A percentile compares a stretch with the other conserved stretches of the same genome.
Evolutionary conservation across 37 sponge, comb jelly and placozoan genomes (phyloP).

Genomic region (Lycopodina hypogea): DNA sequence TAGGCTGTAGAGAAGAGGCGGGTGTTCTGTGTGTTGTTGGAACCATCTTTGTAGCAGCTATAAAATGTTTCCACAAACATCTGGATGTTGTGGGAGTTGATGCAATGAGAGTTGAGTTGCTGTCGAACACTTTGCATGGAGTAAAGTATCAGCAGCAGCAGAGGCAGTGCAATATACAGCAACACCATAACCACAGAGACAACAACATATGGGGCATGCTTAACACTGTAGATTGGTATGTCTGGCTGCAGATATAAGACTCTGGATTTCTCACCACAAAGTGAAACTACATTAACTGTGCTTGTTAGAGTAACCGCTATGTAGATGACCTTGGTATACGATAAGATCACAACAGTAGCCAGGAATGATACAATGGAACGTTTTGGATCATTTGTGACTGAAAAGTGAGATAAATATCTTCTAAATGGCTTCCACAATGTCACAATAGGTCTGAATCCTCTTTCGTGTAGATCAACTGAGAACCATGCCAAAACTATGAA

Average conservation of each 20-base stretch:
- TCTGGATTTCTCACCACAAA: not conserved
- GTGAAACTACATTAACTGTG: not conserved
- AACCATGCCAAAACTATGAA: constrained; percentile 1
- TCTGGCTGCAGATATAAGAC: constrained; percentile 9
- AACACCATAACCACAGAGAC: constrained; percentile 7
- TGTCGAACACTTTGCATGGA: constrained; percentile 10
- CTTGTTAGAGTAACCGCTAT: not conserved
- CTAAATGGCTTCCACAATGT: constrained; percentile 12
- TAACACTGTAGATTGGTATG: not conserved
- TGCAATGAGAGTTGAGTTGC: not conserved
- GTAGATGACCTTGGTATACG: constrained; percentile 23
- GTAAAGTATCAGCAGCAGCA: constrained; percentile 17
- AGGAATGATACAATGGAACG: constrained; percentile 5
- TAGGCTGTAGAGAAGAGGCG: not conserved
- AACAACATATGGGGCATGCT: constrained; percentile 15
- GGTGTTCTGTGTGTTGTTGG: not conserved
- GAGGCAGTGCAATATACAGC: constrained; percentile 2
- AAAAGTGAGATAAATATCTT: constrained; percentile 9
- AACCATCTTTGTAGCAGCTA: constrained; percentile 2
- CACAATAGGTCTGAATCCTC: constrained; percentile 1
- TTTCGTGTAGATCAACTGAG: constrained; percentile 9
- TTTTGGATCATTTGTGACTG: constrained; percentile 17
- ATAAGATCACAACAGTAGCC: constrained; percentile 20
- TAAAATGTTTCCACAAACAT: constrained; percentile 14
- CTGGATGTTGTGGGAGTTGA: not conserved